Evolutionary conservation across 2,797 vertebrate species (phyloP), one percentile per base, ranked within the genome.

Genomic region (Fratercula arctica): DNA sequence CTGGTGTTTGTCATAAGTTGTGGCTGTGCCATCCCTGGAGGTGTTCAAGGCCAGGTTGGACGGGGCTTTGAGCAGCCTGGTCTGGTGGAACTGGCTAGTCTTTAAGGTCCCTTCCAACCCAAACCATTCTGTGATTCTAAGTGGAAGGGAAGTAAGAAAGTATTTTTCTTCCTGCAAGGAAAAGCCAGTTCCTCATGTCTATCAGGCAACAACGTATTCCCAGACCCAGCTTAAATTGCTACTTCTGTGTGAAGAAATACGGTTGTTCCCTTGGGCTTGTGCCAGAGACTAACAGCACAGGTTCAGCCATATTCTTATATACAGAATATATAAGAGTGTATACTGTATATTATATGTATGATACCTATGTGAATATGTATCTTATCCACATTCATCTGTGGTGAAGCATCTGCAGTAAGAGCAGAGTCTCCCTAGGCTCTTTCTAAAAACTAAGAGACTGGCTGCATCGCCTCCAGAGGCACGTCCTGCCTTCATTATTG

Each of bases 351-450:
- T 45, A 2, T 25, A 8, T 21, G 6, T 26, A 13, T 23, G n/a
- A 21, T 1, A 50, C 19, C 33, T 25, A 13, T 3, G 17, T 21
- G 29, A 53, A 23, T 19, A 37, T 6, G 41, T 13, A 16, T 17
- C 39, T 67, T 6, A 37, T 1, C 72, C 43, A 1, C 13, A 23
- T 5, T 18, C 24, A 31, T 0, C 3, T 7, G 1, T 5, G 28
- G 37, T 21, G 46, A 57, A 77, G 63, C 26, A 60, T 19, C 46
- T 37, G 6, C 37, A 77, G 59, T 5, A 76, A 37, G 35, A 68
- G 61, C 41, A 39, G 7, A 16, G 28, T 9, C 17, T 63, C 48
- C 16, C 9, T 15, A 21, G 31, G 39, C 18, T 73, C 61, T 19
- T 19, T 4, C 35, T 46, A 9, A 43, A 87, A 70, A 23, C 23